Conservation (phyloP, 2,888 invertebrate genomes). For the Xestia ashworthii region DNA sequence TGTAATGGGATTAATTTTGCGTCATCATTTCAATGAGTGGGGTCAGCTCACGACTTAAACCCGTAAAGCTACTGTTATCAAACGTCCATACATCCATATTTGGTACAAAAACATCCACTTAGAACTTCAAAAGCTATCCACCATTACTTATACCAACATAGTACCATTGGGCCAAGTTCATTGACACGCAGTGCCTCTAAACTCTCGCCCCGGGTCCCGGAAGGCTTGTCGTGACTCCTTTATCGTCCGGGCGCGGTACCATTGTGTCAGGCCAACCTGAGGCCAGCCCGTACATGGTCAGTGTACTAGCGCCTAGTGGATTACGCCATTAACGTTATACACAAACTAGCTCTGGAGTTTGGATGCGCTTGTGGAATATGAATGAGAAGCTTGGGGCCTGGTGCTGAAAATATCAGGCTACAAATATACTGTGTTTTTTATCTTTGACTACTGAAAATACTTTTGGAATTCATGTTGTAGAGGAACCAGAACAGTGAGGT, state of each 20-base stretch:
- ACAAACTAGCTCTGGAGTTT: constrained; percentile 46
- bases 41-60: constrained; percentile 31
- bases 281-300: constrained; percentile 66
- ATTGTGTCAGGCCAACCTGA: constrained; percentile 72
- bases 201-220: constrained; percentile 72
- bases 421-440: neutral
- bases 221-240: constrained; percentile 80
- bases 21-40: neutral
- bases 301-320: constrained; percentile 58
- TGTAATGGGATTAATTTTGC: neutral
- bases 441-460: neutral
- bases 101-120: constrained; percentile 56
- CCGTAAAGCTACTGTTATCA: constrained; percentile 38
- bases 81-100: constrained; percentile 41
- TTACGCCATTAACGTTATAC: constrained; percentile 63
- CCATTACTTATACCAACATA: constrained; percentile 45
- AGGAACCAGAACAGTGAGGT: neutral
- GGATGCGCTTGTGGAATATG: constrained; percentile 53
- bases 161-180: constrained; percentile 55
- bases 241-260: constrained; percentile 69
- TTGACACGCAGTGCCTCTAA: constrained; percentile 63
- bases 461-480: neutral
- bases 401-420: constrained; percentile 11
- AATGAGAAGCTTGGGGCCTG: constrained; percentile 30
- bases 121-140: constrained; percentile 37